These are phyloP conservation scores for Calyptommatus sinebrachiatus DNA, from an alignment of 2,113 vertebrate species.

Conservation along the genomic window DNA sequence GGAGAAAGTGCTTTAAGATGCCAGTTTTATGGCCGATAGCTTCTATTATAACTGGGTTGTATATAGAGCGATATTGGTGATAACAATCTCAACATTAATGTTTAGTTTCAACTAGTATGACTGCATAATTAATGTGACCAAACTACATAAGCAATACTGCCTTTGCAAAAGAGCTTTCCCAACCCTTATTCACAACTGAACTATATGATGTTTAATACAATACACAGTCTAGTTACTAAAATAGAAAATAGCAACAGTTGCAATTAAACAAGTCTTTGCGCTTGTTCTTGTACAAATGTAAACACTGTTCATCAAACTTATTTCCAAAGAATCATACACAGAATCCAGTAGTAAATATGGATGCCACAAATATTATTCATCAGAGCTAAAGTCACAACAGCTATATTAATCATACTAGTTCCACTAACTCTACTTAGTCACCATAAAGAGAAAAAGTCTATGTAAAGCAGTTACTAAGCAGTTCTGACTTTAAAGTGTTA, in stretches of 20 bases:
- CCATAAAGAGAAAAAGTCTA: no score
- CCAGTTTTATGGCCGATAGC: neutral
- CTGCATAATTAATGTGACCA: neutral
- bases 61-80: neutral
- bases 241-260: neutral
- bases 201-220: neutral
- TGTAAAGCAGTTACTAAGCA: neutral
- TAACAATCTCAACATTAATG: neutral
- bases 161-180: neutral
- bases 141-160: neutral
- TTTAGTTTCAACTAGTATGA: neutral
- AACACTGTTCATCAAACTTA: neutral
- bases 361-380: neutral
- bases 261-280: neutral
- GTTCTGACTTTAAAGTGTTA: neutral
- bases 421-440: no score
- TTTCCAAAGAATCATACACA: neutral
- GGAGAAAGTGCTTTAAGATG: neutral
- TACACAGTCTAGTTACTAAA: neutral
- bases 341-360: neutral
- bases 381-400: neutral
- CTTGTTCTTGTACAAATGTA: neutral
- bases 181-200: neutral
- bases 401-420: neutral
- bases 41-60: neutral